These are phyloP conservation scores for Leptestheria dahalacensis DNA, from an alignment of 1,140 invertebrate species.

Conservation along the genomic window DNA sequence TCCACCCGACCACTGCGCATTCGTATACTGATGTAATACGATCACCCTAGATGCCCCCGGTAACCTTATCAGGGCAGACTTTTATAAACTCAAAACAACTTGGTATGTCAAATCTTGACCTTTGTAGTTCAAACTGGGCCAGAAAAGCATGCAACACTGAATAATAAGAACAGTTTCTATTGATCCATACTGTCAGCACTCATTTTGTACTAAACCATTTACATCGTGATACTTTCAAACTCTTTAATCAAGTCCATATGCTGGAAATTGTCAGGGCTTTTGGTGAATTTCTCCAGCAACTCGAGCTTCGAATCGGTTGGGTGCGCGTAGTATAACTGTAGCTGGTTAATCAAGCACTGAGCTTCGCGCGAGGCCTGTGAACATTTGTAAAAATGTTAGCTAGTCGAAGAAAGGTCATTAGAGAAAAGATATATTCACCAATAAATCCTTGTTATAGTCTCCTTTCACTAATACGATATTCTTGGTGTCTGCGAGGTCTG, in stretches of 20 bases:
- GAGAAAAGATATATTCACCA: slow-evolving; percentile 27
- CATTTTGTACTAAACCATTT: neutral
- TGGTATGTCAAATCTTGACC: no score
- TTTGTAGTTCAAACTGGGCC: no score
- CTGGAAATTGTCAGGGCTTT: slow-evolving; percentile 55
- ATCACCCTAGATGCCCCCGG: no score
- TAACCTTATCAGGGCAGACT: no score
- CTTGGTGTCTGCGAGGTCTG: slow-evolving; percentile 58
- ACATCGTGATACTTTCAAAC: slow-evolving; percentile 46
- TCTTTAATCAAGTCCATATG: slow-evolving; percentile 67
- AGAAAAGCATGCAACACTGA: no score
- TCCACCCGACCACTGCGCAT: no score
- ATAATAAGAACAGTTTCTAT: no score
- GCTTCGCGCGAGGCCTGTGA: slow-evolving; percentile 39
- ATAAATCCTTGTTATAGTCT: slow-evolving; percentile 67
- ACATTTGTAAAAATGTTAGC: neutral
- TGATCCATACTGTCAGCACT: neutral
- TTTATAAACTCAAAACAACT: no score
- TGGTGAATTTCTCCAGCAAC: slow-evolving; percentile 53
- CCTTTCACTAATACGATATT: slow-evolving; percentile 71
- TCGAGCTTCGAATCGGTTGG: slow-evolving; percentile 42
- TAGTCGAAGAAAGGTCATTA: no score
- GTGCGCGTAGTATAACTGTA: slow-evolving; percentile 67
- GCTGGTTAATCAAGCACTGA: slow-evolving; percentile 66
- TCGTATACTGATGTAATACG: no score